phyloP scores from a whole-genome alignment of 1,140 invertebrate genomes.

The Tetranychus cinnabarinus region DNA sequence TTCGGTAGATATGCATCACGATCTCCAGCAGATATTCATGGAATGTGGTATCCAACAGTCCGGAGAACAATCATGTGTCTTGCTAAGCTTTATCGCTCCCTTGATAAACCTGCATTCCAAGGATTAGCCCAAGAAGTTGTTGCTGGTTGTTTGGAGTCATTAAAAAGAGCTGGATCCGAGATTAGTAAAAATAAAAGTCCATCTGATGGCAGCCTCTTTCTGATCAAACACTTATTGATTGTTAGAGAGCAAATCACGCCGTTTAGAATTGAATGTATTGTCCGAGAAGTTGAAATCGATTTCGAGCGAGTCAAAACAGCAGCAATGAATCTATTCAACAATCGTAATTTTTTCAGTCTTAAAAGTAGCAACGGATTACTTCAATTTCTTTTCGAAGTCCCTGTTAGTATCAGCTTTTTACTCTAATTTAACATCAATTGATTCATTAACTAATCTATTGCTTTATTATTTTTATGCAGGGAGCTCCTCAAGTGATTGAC shows the following conservation, averaged over 20 bases:
- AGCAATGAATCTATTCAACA: slow-evolving; percentile 61
- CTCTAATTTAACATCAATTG: slow-evolving; percentile 33
- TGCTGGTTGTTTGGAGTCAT: slow-evolving; percentile 65
- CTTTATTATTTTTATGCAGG: neutral
- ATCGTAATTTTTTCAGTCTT: slow-evolving; percentile 60
- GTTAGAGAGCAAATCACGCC: slow-evolving; percentile 91
- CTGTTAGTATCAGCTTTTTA: neutral
- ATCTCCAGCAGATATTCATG: slow-evolving; percentile 86
- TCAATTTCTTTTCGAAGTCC: slow-evolving; percentile 46
- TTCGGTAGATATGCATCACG: slow-evolving; percentile 7
- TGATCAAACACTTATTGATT: slow-evolving; percentile 93
- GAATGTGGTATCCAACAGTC: slow-evolving; percentile 98
- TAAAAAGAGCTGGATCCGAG: slow-evolving; percentile 39
- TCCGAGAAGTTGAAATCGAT: slow-evolving; percentile 72
- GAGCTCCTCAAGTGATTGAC: slow-evolving; percentile 75
- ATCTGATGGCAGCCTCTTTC: slow-evolving; percentile 81
- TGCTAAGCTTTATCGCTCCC: slow-evolving; percentile 77
- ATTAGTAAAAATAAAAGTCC: slow-evolving; percentile 26
- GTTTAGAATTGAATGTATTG: slow-evolving; percentile 84
- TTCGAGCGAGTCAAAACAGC: slow-evolving; percentile 50
- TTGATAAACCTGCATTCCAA: slow-evolving; percentile 86
- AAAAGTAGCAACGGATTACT: slow-evolving; percentile 70
- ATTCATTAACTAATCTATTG: slow-evolving; percentile 1
- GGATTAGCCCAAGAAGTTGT: slow-evolving; percentile 85
- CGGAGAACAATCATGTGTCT: slow-evolving; percentile 77